Percentiles rank a stretch among this genome's conserved stretches.
Conservation (phyloP, 2,113 vertebrate species). For the Condylura cristata region DNA sequence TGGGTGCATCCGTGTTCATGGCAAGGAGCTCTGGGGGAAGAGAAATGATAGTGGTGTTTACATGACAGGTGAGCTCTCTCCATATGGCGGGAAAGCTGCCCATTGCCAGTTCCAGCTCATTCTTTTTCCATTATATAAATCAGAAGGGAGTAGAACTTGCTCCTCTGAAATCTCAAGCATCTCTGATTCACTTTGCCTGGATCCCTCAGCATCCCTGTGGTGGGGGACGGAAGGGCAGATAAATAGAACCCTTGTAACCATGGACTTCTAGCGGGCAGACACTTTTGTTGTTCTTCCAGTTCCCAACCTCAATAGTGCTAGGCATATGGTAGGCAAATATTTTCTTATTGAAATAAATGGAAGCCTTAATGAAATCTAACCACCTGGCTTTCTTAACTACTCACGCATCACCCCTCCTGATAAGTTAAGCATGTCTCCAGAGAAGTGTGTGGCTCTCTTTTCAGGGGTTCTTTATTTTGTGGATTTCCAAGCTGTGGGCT, state of each 20-base stretch:
- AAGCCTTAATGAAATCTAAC: neutral
- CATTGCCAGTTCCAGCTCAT: no score
- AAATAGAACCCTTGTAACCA: fast-evolving
- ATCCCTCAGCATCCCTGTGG: neutral
- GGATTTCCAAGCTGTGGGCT: neutral
- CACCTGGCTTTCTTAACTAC: neutral
- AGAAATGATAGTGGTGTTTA: no score
- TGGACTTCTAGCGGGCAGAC: neutral
- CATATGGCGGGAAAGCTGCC: neutral
- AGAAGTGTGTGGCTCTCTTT: neutral
- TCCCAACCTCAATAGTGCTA: neutral
- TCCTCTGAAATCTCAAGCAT: neutral
- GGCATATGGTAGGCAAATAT: no score
- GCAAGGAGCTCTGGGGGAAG: no score
- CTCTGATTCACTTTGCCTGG: fast-evolving
- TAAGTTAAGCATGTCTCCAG: neutral
- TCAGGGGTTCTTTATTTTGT: neutral
- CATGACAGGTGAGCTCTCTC: neutral
- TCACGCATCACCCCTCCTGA: neutral
- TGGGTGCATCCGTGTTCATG: no score
- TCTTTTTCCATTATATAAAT: neutral
- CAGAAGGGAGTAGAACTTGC: neutral
- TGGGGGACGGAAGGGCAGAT: neutral
- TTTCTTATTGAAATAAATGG: neutral
- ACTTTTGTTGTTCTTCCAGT: no score